Evolutionary conservation across 2,797 vertebrate genomes (phyloP), one percentile per base, ranked within the genome.

Genomic region (Chiloscyllium punctatum): DNA sequence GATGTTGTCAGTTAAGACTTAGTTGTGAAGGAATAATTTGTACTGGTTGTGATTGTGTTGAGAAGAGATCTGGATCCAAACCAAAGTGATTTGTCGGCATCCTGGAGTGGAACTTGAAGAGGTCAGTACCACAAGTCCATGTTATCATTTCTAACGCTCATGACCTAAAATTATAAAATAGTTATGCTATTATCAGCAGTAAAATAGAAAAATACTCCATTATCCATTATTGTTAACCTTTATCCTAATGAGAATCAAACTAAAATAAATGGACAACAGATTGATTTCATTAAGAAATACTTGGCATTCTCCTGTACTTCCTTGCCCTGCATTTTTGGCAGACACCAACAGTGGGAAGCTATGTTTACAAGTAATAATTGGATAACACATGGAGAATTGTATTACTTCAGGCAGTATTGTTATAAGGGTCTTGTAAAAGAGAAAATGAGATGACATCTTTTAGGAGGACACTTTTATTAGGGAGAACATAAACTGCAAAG

Each of bases 331-430:
- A 15, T 77, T 95, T 95, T 95, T 95, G 94, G 94, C 94, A 95
- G 71, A 95, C 94, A 95, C 94, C 94, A 95, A 95, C 71, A 95
- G 94, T 95, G 94, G 92, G 94, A 95, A 95, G 94, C 94, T 74
- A 77, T 95, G 94, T 95, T 95, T 95, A 95, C 94, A 95, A 95
- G 94, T 95, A 95, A 95, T 95, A 95, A 95, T 95, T 95, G 94
- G 94, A 95, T 95, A 95, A 95, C 94, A 95, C 94, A 95, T 95
- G 94, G 94, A 74, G 71, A 95, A 69, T 95, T 95, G 95, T 95
- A 95, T 95, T 95, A 53, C 71, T 95, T 95, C 71, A 95, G 94
- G 94, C 94, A 95, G 71, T 95, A 71, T 95, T 95, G 94, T 95
- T 95, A 72, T 95, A 95, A 95, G 94, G 94, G 94, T 95, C 94